These are phyloP conservation scores for Sylvilagus bachmani DNA, from an alignment of 2,113 vertebrate species.

Conservation along the genomic window DNA sequence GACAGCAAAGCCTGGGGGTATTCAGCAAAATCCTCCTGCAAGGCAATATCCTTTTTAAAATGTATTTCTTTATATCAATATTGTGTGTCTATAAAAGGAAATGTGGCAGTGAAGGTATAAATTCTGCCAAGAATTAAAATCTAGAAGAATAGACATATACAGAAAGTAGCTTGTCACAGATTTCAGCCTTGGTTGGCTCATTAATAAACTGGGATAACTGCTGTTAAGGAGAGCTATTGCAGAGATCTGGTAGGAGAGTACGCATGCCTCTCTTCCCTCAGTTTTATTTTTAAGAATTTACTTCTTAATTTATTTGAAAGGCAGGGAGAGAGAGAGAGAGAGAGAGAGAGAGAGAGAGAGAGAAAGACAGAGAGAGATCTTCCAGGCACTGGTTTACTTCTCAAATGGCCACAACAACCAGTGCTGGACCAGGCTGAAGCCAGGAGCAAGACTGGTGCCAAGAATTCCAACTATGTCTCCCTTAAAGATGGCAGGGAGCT, in stretches of 20 bases:
- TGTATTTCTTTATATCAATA: background rate
- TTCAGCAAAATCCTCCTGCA: conserved; percentile 14
- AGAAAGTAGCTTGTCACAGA: background rate
- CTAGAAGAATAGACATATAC: background rate
- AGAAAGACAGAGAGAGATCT: too few species aligned
- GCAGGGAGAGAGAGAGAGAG: too few species aligned
- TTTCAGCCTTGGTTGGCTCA: background rate
- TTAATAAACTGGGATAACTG: background rate
- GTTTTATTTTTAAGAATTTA: background rate
- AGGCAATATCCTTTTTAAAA: background rate
- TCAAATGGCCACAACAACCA: too few species aligned
- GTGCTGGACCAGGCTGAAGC: too few species aligned
- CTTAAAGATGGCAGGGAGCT: too few species aligned
- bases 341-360: too few species aligned
- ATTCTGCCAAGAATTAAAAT: conserved; percentile 6
- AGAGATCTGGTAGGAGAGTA: background rate
- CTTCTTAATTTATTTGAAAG: too few species aligned
- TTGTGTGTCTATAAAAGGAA: background rate
- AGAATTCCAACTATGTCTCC: too few species aligned
- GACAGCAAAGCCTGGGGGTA: background rate
- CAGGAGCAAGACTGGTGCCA: too few species aligned
- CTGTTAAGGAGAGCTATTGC: background rate
- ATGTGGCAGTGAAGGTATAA: background rate
- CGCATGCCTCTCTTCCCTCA: background rate
- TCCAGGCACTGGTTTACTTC: too few species aligned